Conservation (phyloP, 2,888 invertebrate genomes). For the Julus scandinavius region DNA sequence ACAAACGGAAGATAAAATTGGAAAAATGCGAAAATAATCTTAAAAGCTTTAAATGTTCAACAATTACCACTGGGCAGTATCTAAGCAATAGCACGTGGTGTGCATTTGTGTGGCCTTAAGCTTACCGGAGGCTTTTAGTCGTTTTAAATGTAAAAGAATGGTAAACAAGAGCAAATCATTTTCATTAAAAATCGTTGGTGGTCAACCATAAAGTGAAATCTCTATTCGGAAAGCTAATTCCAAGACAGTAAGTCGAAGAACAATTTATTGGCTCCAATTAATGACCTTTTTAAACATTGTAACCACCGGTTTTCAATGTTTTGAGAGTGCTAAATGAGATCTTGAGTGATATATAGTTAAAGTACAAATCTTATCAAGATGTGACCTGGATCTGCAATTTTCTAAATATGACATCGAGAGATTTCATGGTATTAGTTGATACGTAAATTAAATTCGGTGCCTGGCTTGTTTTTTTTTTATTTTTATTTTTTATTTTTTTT, state of each 20-base stretch:
- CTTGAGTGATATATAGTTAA: too few species aligned
- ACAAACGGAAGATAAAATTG: background rate
- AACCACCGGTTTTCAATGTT: background rate
- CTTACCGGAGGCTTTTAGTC: background rate
- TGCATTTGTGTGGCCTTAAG: background rate
- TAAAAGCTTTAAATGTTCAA: constrained; percentile 19
- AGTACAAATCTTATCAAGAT: too few species aligned
- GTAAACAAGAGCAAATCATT: background rate
- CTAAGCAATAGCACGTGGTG: background rate
- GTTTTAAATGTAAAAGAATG: background rate
- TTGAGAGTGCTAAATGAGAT: too few species aligned
- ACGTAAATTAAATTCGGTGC: too few species aligned
- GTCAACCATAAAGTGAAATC: background rate
- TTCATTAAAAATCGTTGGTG: background rate
- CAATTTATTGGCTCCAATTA: background rate
- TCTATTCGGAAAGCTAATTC: background rate
- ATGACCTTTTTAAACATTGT: background rate
- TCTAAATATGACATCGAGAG: too few species aligned
- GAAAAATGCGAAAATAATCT: constrained; percentile 29
- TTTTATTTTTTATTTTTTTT: too few species aligned
- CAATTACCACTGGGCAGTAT: constrained; percentile 25
- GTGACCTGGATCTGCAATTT: too few species aligned
- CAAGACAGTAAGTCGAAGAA: background rate
- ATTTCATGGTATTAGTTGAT: too few species aligned
- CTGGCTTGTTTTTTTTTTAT: too few species aligned